These are phyloP conservation scores for Mesocricetus auratus DNA, from an alignment of 2,113 vertebrate species.

Conservation along the genomic window DNA sequence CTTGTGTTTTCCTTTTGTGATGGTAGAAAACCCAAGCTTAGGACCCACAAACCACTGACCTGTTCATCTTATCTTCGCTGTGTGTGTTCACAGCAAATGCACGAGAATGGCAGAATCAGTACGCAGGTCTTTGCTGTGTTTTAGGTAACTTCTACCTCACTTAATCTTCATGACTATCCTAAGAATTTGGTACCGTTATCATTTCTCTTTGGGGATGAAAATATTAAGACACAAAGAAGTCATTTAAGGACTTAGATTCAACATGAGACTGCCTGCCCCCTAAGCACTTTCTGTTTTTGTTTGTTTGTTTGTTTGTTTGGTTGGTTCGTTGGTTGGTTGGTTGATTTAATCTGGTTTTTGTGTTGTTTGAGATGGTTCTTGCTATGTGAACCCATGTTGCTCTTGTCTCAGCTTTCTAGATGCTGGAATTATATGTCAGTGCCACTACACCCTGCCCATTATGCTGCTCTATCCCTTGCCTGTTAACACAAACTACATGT, in stretches of 20 bases:
- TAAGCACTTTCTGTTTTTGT: background rate
- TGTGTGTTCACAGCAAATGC: background rate
- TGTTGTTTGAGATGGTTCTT: background rate
- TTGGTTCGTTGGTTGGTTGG: background rate
- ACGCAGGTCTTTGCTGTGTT: background rate
- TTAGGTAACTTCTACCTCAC: background rate
- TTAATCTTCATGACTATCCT: background rate
- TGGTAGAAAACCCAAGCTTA: background rate
- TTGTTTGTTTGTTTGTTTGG: background rate
- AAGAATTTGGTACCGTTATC: background rate
- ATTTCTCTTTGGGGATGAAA: background rate
- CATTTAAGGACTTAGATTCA: background rate
- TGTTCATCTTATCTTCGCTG: background rate
- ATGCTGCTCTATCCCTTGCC: background rate
- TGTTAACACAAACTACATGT: background rate
- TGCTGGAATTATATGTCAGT: background rate
- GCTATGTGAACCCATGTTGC: background rate
- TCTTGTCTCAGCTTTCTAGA: background rate
- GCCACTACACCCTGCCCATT: background rate
- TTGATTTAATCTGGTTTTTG: background rate
- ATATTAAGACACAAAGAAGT: conserved; percentile 11
- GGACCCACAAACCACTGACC: background rate
- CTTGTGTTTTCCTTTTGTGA: background rate
- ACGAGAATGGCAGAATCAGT: background rate
- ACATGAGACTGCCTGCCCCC: background rate